Base-by-base conservation (phyloP, 2,113 vertebrate species). In the Percopsis transmontana region DNA sequence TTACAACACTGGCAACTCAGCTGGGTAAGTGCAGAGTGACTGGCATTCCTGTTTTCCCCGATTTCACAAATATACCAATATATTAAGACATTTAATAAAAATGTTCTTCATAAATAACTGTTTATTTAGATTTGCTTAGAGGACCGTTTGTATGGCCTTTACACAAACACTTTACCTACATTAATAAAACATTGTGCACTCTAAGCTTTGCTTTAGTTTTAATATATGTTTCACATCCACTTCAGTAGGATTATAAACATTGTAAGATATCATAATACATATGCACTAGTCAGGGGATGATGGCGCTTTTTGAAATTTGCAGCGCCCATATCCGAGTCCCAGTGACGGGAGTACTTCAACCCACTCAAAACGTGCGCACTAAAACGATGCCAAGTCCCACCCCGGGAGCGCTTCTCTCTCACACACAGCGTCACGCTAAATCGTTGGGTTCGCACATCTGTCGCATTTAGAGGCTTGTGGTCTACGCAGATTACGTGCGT, bases 251-350 rank as follows among this genome's bases (percentile, higher is more conserved):
- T 16, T 23, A 12, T 23, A 59, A 58, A 58, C 40, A 41, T 9
- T 18, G 44, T 52, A 8, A 51, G 51, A 65, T 68, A 70, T 73
- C 53, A 62, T 18, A 67, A 70, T 62, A 50, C 48, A 68, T 21
- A 2, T 4, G 27, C 27, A 40, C 60, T 39, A 20, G 19, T 21
- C 40, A 42, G 1, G 42, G 44, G 15, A 14, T 33, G 51, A 64
- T 42, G n/a, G 56, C 40, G 57, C 39, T 33, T 21, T 23, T 8
- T 55, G 33, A 66, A 24, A 59, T 65, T 16, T 24, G 40, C 41
- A 23, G 57, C 57, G 15, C 40, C 40, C 57, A 14, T 13, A 21
- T 8, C 40, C 20, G n/a, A 42, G 57, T 44, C 40, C 20, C 19
- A 44, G n/a, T 59, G 57, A 59, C 57, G 57, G 44, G 39, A 44